Evolutionary conservation across 2,888 invertebrate species (phyloP).

Genomic region (Autographa pulchrina): DNA sequence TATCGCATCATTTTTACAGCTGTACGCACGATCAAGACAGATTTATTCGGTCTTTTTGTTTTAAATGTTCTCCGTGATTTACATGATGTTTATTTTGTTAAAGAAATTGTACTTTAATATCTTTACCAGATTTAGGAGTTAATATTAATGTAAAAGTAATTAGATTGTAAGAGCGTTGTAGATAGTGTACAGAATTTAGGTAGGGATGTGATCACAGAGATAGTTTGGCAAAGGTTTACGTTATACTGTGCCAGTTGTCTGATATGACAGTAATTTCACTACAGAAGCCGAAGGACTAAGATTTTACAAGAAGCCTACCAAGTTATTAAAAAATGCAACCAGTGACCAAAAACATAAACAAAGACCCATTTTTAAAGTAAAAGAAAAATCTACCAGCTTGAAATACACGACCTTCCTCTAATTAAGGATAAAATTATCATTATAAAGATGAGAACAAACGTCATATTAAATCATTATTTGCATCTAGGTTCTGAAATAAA

Average conservation of each 20-base stretch:
- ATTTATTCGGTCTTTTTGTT: slow-evolving; percentile 66
- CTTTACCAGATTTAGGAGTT: background rate
- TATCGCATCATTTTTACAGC: slow-evolving; percentile 83
- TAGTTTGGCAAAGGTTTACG: background rate
- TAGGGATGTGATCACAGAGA: background rate
- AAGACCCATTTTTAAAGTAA: background rate
- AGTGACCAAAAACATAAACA: no score
- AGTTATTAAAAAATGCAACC: no score
- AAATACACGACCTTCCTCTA: no score
- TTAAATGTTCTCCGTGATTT: slow-evolving; percentile 33
- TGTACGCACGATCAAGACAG: slow-evolving; percentile 73
- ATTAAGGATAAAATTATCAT: no score
- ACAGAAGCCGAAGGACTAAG: background rate
- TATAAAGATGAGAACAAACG: no score
- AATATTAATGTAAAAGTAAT: no score
- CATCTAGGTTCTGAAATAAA: no score
- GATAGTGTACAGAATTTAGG: no score
- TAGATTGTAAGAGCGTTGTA: no score
- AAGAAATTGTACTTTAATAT: background rate
- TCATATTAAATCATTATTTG: no score
- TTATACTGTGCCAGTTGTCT: background rate
- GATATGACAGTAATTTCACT: background rate
- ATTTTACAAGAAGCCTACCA: no score
- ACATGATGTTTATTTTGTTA: slow-evolving; percentile 26
- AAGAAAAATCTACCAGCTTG: background rate